These are phyloP conservation scores for Gnathonemus longibarbis DNA, from an alignment of 2,113 vertebrate species.

Conservation along the genomic window DNA sequence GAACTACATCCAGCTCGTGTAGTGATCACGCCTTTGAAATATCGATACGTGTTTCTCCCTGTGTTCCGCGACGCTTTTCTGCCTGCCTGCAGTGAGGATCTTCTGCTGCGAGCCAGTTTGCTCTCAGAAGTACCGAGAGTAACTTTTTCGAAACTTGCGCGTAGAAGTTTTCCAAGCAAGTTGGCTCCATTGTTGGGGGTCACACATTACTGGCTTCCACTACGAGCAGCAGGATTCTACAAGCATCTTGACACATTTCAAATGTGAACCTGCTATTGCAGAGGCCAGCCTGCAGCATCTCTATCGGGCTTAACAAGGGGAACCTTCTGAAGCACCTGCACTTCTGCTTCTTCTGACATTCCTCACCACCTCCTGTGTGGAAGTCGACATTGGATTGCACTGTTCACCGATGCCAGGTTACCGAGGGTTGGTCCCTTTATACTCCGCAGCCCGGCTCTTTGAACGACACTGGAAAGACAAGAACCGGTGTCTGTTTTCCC, in stretches of 20 bases:
- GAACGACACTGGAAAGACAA: background rate
- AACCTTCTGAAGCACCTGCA: background rate
- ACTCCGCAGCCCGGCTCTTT: background rate
- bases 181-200: background rate
- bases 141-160: background rate
- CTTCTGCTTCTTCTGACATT: background rate
- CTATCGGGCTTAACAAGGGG: background rate
- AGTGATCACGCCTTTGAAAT: constrained; percentile 40
- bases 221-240: background rate
- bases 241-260: background rate
- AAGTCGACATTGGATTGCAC: background rate
- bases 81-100: background rate
- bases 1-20: background rate
- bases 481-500: background rate
- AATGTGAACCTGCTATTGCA: background rate
- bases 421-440: background rate
- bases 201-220: background rate
- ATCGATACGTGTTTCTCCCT: constrained; percentile 51
- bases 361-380: background rate
- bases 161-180: background rate
- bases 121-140: background rate
- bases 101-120: background rate
- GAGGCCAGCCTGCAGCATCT: background rate
- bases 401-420: background rate
- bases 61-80: background rate